phyloP scores from a whole-genome alignment of 1,140 invertebrate genomes.

The Pogonognathellus flavescens region DNA sequence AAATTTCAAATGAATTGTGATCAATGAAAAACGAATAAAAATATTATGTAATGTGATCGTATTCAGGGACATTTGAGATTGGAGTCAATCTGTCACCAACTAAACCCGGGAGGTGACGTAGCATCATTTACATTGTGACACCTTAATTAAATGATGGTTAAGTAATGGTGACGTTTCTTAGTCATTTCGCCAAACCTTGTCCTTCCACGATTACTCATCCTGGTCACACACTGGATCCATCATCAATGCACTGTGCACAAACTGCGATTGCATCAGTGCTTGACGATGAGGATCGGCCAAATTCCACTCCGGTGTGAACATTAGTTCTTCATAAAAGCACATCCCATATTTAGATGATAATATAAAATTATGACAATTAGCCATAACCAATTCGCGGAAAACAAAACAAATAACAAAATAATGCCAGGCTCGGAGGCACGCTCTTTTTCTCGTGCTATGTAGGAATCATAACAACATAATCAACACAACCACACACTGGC shows the following conservation, averaged over 20 bases:
- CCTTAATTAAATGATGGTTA: not conserved
- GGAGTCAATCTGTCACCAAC: not conserved
- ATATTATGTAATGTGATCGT: no score
- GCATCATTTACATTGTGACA: not conserved
- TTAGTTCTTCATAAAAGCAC: conserved; percentile 5
- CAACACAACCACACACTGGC: no score
- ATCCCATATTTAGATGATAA: not conserved
- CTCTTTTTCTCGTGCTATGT: not conserved
- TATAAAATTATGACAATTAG: conserved; percentile 6
- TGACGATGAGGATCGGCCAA: conserved; percentile 7
- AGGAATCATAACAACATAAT: no score
- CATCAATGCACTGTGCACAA: conserved; percentile 30
- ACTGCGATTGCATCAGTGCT: conserved; percentile 24
- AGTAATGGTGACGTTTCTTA: not conserved
- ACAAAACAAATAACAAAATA: conserved; percentile 41
- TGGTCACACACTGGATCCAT: not conserved
- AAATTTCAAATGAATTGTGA: not conserved
- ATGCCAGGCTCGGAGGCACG: not conserved
- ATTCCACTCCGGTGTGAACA: conserved; percentile 6
- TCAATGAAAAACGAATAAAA: no score
- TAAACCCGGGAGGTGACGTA: not conserved
- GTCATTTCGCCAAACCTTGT: conserved; percentile 27
- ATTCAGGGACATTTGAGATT: no score
- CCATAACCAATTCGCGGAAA: conserved; percentile 11
- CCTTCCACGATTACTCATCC: conserved; percentile 5